These are phyloP conservation scores for Drosophila kanapiae DNA, from an alignment of 1,140 invertebrate species.

Conservation along the genomic window DNA sequence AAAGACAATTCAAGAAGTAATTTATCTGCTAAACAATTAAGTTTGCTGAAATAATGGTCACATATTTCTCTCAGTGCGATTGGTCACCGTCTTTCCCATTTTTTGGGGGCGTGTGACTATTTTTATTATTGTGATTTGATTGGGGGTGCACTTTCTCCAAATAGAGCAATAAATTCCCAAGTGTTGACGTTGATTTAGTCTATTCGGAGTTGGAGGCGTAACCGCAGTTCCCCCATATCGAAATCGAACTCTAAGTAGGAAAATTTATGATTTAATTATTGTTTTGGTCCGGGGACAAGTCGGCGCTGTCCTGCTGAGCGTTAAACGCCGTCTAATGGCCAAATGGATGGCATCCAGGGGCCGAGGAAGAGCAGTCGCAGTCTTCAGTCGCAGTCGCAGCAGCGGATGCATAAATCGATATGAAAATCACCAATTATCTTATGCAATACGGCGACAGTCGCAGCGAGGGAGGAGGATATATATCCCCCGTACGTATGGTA, in stretches of 20 bases:
- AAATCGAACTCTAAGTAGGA: conserved; percentile 10
- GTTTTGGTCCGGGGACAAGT: conserved; percentile 45
- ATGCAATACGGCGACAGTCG: conserved; percentile 60
- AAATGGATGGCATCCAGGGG: conserved; percentile 10
- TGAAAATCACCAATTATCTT: conserved; percentile 84
- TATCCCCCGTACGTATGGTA: not conserved
- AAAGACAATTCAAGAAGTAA: too few species aligned
- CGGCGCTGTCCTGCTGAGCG: conserved; percentile 46
- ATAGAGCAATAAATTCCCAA: conserved; percentile 78
- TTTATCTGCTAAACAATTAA: too few species aligned
- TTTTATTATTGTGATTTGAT: conserved; percentile 77
- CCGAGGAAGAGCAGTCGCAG: not conserved
- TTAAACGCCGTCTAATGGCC: conserved; percentile 59
- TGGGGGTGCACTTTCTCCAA: conserved; percentile 55
- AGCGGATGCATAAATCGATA: conserved; percentile 83
- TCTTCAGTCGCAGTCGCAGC: conserved; percentile 1
- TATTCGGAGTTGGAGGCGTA: conserved; percentile 10
- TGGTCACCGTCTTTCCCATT: not conserved
- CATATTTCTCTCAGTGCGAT: not conserved
- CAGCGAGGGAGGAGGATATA: conserved; percentile 14
- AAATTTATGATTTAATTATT: conserved; percentile 83
- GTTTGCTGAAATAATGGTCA: not conserved
- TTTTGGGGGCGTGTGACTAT: conserved; percentile 70
- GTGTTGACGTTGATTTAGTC: conserved; percentile 68
- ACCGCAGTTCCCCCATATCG: not conserved